Base-by-base conservation (phyloP, 2,113 vertebrate species). In the Pandion haliaetus region DNA sequence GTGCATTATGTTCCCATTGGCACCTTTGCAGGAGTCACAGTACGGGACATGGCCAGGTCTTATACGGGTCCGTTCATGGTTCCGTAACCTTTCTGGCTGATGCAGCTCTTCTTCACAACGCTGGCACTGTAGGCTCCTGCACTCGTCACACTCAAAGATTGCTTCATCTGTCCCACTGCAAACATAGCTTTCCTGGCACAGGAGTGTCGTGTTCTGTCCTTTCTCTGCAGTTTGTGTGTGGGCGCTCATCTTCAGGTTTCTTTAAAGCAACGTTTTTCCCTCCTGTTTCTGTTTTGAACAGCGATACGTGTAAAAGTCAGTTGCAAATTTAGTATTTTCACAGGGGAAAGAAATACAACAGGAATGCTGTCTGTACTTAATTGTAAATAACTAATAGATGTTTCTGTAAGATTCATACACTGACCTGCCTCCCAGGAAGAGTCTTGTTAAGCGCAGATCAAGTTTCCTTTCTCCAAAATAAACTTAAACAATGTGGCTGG, bases 161-260 rank as follows among this genome's bases (percentile, higher is more conserved):
- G 99, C 99, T 95, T 99, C 99, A 6, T 99, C 99, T 3, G 98
- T 98, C 31, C 99, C 99, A 10, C 99, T 99, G 59, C 99, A 99
- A 52, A 99, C 99, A 24, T 99, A 99, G 95, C 99, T 99, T 94
- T 99, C 99, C 97, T 99, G 99, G 96, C 99, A 99, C 71, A 99
- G 95, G 10, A 99, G 98, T 6, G 94, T 94, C 0, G 98, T 98
- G 94, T 97, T 99, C 91, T 98, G 97, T n/a, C 98, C 98, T 70
- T 99, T 99, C 97, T 99, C 99, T 42, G 94, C 98, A 83, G 98
- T 98, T 72, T 98, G 98, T 19, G 99, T 98, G 87, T 98, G 99
- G 45, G 98, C 98, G 34, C 99, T 99, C 99, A 99, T 99, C 61
- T 95, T 99, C 97, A 49, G 66, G 19, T 74, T 87, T 72, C 80